Percentiles rank a stretch among this genome's conserved stretches.
phyloP scores from a whole-genome alignment of 2,888 invertebrate species.

The Hyposoter dolosus region DNA sequence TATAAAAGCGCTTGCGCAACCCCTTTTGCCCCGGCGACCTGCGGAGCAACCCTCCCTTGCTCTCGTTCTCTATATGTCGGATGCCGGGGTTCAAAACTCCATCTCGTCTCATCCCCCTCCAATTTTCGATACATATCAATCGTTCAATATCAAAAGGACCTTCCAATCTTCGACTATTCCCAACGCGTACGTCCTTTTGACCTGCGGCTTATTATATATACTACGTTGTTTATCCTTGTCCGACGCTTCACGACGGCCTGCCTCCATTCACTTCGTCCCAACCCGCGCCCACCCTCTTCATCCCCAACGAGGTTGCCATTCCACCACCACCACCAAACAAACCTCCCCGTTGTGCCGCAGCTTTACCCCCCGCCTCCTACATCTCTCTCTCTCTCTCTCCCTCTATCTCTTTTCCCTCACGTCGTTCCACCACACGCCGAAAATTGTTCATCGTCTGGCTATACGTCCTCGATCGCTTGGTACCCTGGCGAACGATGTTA shows the following conservation, averaged over 20 bases:
- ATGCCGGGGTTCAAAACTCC: slow-evolving; percentile 58
- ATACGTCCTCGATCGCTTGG: slow-evolving; percentile 57
- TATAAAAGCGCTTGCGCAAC: slow-evolving; percentile 63
- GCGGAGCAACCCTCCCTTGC: slow-evolving; percentile 58
- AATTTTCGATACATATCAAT: background rate
- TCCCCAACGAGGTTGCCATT: slow-evolving; percentile 39
- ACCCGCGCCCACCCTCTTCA: slow-evolving; percentile 35
- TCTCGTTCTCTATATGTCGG: slow-evolving; percentile 49
- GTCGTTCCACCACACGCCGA: slow-evolving; percentile 69
- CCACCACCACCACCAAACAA: slow-evolving; percentile 23
- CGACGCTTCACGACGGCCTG: slow-evolving; percentile 58
- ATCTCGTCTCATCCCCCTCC: slow-evolving; percentile 25
- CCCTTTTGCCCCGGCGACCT: slow-evolving; percentile 37
- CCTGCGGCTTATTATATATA: background rate
- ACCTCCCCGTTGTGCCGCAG: slow-evolving; percentile 38
- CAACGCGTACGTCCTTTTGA: slow-evolving; percentile 6
- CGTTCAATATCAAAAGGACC: slow-evolving; percentile 22
- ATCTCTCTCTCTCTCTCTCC: background rate
- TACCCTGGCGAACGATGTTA: slow-evolving; percentile 51
- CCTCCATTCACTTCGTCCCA: slow-evolving; percentile 45
- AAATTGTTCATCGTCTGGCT: slow-evolving; percentile 82
- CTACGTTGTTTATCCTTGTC: slow-evolving; percentile 11
- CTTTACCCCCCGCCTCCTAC: background rate
- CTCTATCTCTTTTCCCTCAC: slow-evolving; percentile 47
- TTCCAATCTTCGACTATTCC: background rate